These are phyloP conservation scores for Steatornis caripensis DNA, from an alignment of 2,113 vertebrate genomes.

Conservation along the genomic window DNA sequence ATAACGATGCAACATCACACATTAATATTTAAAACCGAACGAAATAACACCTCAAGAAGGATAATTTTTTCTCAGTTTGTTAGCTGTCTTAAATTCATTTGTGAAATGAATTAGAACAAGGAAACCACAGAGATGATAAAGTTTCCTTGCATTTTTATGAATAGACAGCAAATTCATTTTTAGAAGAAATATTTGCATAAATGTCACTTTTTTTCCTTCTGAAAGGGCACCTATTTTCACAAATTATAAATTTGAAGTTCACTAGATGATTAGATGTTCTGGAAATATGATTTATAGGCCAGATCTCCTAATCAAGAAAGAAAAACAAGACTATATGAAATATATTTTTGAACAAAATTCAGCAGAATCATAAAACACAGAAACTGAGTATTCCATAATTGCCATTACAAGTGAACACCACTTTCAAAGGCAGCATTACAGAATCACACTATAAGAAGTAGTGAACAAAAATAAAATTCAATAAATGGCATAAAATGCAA, in stretches of 20 bases:
- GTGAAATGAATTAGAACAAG: conserved; percentile 45
- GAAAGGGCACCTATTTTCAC: conserved; percentile 21
- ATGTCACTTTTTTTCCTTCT: not conserved
- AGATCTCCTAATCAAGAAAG: conserved; percentile 7
- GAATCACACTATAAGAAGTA: not conserved
- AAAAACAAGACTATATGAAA: not conserved
- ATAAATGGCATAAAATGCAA: not conserved
- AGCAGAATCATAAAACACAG: not conserved
- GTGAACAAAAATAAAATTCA: not conserved
- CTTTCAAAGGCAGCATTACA: not conserved
- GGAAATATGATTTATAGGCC: not conserved
- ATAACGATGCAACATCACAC: conserved; percentile 62
- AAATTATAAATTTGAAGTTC: conserved; percentile 18
- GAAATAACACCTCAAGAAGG: conserved; percentile 65
- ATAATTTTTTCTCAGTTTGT: conserved; percentile 59
- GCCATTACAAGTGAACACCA: not conserved
- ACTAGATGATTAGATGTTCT: conserved; percentile 38
- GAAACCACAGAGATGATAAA: not conserved
- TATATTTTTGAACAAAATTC: not conserved
- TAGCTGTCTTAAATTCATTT: conserved; percentile 60
- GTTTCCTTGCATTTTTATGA: conserved; percentile 25
- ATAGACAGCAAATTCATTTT: conserved; percentile 10
- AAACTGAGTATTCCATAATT: not conserved
- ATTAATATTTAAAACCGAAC: conserved; percentile 74
- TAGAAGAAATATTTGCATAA: conserved; percentile 33